These are phyloP conservation scores for Drosophila diplacantha DNA, from an alignment of 2,888 invertebrate species.

Conservation along the genomic window DNA sequence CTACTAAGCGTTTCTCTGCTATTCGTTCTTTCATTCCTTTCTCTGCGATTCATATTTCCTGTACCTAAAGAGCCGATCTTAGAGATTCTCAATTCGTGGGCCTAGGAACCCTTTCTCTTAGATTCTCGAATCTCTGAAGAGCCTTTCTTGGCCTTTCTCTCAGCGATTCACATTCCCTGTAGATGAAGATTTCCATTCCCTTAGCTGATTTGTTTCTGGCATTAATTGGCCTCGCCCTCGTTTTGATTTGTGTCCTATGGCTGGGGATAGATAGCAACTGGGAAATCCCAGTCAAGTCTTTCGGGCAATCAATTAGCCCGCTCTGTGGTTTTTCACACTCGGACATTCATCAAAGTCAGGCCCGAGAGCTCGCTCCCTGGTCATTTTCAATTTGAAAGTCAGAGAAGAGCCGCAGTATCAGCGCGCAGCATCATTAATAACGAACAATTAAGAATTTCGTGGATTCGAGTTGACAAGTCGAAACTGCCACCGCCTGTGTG, in stretches of 20 bases:
- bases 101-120: no score
- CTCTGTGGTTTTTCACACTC: conserved; percentile 51
- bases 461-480: conserved; percentile 48
- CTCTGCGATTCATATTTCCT: not conserved
- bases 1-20: no score
- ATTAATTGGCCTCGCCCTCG: conserved; percentile 18
- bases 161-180: conserved; percentile 2
- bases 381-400: conserved; percentile 62
- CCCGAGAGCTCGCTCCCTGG: conserved; percentile 30
- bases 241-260: conserved; percentile 22
- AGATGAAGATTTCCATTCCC: not conserved
- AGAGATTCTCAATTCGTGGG: not conserved
- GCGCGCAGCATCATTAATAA: conserved; percentile 60
- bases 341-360: conserved; percentile 64
- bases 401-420: conserved; percentile 26
- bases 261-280: conserved; percentile 7
- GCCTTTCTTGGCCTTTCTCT: not conserved
- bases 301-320: conserved; percentile 59
- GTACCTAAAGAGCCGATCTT: not conserved
- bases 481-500: conserved; percentile 21
- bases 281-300: conserved; percentile 21
- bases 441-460: conserved; percentile 65
- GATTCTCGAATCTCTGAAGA: not conserved
- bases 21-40: not conserved
- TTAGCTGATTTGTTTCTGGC: conserved; percentile 12